Evolutionary conservation across 2,888 invertebrate species (phyloP), one percentile per base, ranked within the genome.

Genomic region (Andrena bucephala): DNA sequence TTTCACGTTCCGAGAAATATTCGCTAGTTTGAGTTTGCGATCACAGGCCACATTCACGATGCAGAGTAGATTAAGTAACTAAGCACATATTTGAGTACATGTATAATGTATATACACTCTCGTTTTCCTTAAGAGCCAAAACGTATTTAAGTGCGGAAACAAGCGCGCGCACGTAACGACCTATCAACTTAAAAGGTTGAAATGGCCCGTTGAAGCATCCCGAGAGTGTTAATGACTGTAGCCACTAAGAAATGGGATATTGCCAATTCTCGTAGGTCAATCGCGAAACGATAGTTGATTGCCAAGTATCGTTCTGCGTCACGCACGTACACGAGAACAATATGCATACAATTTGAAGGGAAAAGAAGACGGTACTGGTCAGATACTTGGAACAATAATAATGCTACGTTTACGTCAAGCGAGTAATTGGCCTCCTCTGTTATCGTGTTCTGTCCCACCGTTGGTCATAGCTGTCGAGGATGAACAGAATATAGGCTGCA

Each of bases 11-110:
- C 57, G 52, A 60, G n/a, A 33, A 72, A 63, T 62, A 36, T 77
- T 50, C 57, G 42, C 50, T 31, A 68, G 68, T 33, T 77, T 71
- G 68, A 36, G 4, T 50, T 70, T 59, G 68, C 67, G 27, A 42
- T 31, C 31, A 60, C 60, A 62, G 67, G n/a, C 71, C 50, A 74
- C 48, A 54, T 50, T 67, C 70, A 2, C 54, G 36, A 42, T 7
- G 5, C 36, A 62, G 20, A 62, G 29, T 76, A 76, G 63, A 76
- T 71, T 76, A 76, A 42, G 70, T 57, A 62, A 71, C 57, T 65
- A 54, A 24, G 24, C n/a, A 57, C 36, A 20, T 24, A 10, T 16
- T 63, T 70, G n/a, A 42, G 7, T 27, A 52, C 20, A 29, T 27
- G 8, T 52, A 29, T 33, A 0, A 29, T 27, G 8, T 52, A 29